phyloP scores from a whole-genome alignment of 1,140 invertebrate species.

The Fopius arisanus region DNA sequence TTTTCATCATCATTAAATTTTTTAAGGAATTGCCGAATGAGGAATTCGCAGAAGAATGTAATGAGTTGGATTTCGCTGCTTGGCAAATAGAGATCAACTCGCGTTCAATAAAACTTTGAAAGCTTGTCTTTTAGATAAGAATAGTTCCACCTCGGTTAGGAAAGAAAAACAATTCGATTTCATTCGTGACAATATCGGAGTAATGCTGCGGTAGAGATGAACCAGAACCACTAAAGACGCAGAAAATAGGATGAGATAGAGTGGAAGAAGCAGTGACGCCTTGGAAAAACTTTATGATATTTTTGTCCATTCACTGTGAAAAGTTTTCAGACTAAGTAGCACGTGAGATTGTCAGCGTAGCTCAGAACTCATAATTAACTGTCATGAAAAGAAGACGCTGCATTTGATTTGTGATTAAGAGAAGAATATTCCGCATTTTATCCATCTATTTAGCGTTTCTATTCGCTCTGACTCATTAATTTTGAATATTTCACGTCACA shows the following conservation, averaged over 20 bases:
- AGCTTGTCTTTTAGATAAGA: conserved; percentile 1
- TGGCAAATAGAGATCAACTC: not conserved
- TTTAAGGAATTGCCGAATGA: not conserved
- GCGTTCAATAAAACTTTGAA: not conserved
- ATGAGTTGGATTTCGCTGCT: not conserved
- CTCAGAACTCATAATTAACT: not conserved
- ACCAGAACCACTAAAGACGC: not conserved
- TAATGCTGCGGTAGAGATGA: not conserved
- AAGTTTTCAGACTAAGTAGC: not conserved
- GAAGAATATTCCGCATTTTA: not conserved
- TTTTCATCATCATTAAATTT: too few relatives aligned
- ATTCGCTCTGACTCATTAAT: not conserved
- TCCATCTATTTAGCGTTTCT: not conserved
- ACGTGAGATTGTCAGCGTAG: not conserved
- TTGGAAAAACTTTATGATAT: not conserved
- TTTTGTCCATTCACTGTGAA: not conserved
- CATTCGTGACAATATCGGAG: not conserved
- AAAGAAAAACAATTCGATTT: not conserved
- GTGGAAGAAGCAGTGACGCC: not conserved
- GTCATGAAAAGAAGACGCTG: not conserved
- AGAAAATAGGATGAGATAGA: not conserved
- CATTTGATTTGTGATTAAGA: conserved; percentile 2
- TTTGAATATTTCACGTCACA: not conserved
- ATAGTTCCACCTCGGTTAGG: not conserved
- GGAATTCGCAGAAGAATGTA: not conserved